Percentiles rank a stretch among this genome's conserved stretches.
Conservation (phyloP, 2,113 vertebrate species). For the Sturnus vulgaris region DNA sequence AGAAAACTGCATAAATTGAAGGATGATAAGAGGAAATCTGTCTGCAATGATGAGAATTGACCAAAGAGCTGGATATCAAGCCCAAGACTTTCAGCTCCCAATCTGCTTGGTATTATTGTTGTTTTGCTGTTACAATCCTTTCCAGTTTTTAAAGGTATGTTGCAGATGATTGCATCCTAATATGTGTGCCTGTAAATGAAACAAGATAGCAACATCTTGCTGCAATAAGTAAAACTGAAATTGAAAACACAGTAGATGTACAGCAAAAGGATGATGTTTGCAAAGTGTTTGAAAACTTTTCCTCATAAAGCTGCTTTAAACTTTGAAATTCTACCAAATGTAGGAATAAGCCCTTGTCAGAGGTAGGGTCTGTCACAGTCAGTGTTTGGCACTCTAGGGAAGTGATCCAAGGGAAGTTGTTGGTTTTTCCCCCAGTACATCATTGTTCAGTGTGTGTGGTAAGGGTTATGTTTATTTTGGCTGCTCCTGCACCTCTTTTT, state of each 20-base stretch:
- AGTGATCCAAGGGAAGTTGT: not conserved
- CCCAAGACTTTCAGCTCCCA: not conserved
- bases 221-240: not conserved
- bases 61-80: not conserved
- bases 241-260: not conserved
- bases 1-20: not conserved
- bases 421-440: not conserved
- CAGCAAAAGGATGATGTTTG: not conserved
- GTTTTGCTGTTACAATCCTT: not conserved
- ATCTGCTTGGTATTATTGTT: not conserved
- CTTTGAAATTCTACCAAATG: not conserved
- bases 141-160: not conserved
- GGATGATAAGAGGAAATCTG: not conserved
- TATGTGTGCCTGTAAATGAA: constrained; percentile 11
- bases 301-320: not conserved
- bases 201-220: not conserved
- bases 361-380: not conserved
- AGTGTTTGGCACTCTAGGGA: not conserved
- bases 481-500: not conserved
- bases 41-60: not conserved
- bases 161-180: constrained; percentile 35
- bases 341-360: not conserved
- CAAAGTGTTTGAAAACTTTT: not conserved
- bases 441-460: not conserved
- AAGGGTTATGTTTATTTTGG: not conserved